Base-by-base conservation (phyloP, 2,888 invertebrate genomes). In the Elysia crispata region DNA sequence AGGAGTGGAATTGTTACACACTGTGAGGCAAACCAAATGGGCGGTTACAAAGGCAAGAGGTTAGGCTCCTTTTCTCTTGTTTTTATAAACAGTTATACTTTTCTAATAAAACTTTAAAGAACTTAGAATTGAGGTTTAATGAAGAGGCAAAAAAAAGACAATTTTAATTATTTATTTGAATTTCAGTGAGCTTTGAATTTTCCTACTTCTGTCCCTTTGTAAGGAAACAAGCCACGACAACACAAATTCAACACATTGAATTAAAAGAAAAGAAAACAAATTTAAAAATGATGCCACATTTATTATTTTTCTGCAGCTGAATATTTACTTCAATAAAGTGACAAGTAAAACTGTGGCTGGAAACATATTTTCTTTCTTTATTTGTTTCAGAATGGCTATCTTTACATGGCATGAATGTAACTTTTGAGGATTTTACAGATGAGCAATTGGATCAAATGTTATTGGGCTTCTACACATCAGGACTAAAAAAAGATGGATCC, bases 11-110 rank as follows among this genome's bases (percentile, higher is more conserved):
- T 54, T 80, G 25, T 15, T 80, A 1, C 80, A 80, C 69, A 80
- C 80, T 30, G 33, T 64, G 69, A 76, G 80, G 30, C 80, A 80
- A 50, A 80, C 74, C 28, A 80, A 76, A 76, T 80, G 80, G 80
- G 80, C 80, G 15, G 72, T 80, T 3, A 25, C 80, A 23, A 76
- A 41, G 41, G 80, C 80, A 11, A 76, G 76, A 76, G 80, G 80
- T 76, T 49, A 76, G 60, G 64, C 25, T n/a, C 41, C 25, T 25
- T 33, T 13, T 60, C 15, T 23, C 60, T 60, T n/a, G n/a, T n/a
- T n/a, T n/a, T 15, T 18, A 60, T 15, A 23, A 60, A 18, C 60
- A 60, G 3, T 60, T 60, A 3, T 60, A 60, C 23, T 60, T 23
- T 20, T 60, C 60, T 60, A 18, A 18, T 23, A 23, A 60, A 60